Evolutionary conservation across 2,888 invertebrate genomes (phyloP), one percentile per base, ranked within the genome.

Genomic region (Antitype chi): DNA sequence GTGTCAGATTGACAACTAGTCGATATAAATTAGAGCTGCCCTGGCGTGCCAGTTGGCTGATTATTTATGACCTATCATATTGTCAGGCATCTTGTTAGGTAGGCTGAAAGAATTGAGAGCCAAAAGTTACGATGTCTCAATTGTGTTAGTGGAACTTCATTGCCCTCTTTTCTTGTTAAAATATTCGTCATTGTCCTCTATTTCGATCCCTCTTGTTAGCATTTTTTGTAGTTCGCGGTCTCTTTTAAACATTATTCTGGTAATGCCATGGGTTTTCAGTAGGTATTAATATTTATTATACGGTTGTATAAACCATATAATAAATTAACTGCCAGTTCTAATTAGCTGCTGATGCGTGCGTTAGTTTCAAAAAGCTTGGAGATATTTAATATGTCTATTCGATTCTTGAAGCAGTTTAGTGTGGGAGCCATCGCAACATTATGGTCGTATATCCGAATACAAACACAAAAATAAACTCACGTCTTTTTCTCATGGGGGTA

Each of bases 1-100:
- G 74, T 76, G 87, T 84, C 87, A 77, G 74, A 78, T 84, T 79
- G 84, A 84, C 81, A 78, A 74, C 77, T 82, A 76, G 72, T 75
- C 79, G 71, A 81, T 80, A 85, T 85, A 87, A 87, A 84, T 84
- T 76, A 81, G 82, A 70, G 49, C 62, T 55, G 82, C 55, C 66
- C 63, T 49, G 62, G 69, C 74, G 47, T 78, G 76, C 76, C 71
- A 85, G 75, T 74, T 84, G 85, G 70, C 73, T 49, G 67, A 76
- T 85, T 81, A 82, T 85, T 78, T 84, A 84, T 80, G 74, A 69
- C 57, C 69, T 70, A 74, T 85, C 74, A 81, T 81, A 84, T 74
- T 59, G 74, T 70, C n/a, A 70, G 28, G 32, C 76, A 76, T 84
- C 67, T 83, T 70, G 76, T 47, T 76, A 53, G n/a, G 62, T 66